Evolutionary conservation across 2,797 vertebrate species (phyloP).

Genomic region (Eospalax fontanierii): DNA sequence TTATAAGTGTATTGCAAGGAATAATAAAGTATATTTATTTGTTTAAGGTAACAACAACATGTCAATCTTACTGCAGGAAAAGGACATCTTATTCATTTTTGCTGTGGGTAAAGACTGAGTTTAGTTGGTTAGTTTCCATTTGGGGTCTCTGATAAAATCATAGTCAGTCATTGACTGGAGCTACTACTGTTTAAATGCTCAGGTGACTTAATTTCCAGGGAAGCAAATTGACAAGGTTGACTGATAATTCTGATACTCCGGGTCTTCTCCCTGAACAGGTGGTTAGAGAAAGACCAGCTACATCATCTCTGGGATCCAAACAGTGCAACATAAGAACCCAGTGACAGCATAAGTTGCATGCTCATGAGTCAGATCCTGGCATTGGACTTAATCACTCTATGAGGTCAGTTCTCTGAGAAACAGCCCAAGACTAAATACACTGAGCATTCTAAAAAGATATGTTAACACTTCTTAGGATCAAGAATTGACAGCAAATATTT

Average conservation of each 20-base stretch:
- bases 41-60: background rate
- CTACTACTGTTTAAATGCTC: background rate
- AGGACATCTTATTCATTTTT: background rate
- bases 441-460: background rate
- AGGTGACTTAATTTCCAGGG: background rate
- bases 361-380: background rate
- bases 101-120: background rate
- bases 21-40: slow-evolving; percentile 13
- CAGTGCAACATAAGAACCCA: background rate
- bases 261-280: background rate
- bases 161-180: background rate
- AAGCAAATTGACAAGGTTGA: background rate
- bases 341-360: background rate
- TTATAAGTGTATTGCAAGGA: background rate
- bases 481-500: background rate
- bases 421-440: background rate
- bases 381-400: background rate
- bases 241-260: background rate
- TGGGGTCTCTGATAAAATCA: background rate
- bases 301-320: background rate
- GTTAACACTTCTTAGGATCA: background rate
- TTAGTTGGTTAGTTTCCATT: background rate
- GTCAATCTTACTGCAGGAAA: background rate
- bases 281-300: background rate
- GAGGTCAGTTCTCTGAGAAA: background rate